A percentile compares a stretch with the other conserved stretches of the same genome.
Evolutionary conservation across 1,140 invertebrate genomes (phyloP).

Genomic region (Musca vetustissima): DNA sequence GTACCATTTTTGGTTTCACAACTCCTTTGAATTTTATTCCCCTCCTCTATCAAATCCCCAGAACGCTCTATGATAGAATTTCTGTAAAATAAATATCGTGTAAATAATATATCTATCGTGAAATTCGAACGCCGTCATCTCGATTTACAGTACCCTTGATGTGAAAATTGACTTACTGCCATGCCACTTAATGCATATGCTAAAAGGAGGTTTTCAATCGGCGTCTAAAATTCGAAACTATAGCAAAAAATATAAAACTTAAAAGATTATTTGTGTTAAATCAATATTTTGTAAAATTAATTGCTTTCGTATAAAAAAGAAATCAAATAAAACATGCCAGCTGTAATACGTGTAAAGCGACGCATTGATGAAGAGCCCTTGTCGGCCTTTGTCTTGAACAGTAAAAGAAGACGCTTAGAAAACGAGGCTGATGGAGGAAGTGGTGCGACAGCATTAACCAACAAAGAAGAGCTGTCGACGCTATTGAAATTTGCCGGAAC

Average conservation of each 20-base stretch:
- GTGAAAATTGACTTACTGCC: too few relatives aligned
- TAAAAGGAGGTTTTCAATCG: too few relatives aligned
- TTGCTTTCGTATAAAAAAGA: neutral
- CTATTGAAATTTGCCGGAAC: slow-evolving; percentile 63
- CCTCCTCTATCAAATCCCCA: too few relatives aligned
- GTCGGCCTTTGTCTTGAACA: slow-evolving; percentile 60
- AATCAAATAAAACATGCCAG: slow-evolving; percentile 58
- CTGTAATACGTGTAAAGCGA: slow-evolving; percentile 62
- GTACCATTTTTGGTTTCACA: too few relatives aligned
- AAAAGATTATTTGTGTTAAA: neutral
- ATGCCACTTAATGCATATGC: too few relatives aligned
- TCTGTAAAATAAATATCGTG: too few relatives aligned
- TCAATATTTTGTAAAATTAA: neutral
- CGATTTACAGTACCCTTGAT: too few relatives aligned
- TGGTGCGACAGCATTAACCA: slow-evolving; percentile 21
- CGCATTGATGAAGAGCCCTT: slow-evolving; percentile 60
- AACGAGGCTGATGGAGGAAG: slow-evolving; percentile 2
- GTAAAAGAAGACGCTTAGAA: slow-evolving; percentile 57
- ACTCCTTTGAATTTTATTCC: too few relatives aligned
- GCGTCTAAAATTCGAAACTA: neutral
- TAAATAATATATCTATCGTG: too few relatives aligned
- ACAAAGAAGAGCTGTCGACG: slow-evolving; percentile 51
- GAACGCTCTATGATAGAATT: too few relatives aligned
- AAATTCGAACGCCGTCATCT: too few relatives aligned
- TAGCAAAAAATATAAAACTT: neutral